phyloP scores from a whole-genome alignment of 2,113 vertebrate species.

The Dinomys branickii region DNA sequence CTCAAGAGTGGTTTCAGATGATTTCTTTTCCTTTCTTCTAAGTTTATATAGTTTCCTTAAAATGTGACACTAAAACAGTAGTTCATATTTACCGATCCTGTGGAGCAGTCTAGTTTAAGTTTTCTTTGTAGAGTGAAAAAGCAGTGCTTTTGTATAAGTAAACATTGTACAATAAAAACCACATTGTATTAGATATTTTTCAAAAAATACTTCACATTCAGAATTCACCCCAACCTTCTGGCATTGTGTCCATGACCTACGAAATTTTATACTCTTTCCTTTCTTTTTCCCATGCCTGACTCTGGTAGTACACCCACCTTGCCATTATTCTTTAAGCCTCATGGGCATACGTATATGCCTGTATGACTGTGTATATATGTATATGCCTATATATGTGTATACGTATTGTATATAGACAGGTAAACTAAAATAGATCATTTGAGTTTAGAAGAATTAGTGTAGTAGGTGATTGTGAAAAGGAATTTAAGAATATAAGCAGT shows the following conservation, averaged over 20 bases:
- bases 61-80: not conserved
- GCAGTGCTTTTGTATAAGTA: conserved; percentile 6
- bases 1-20: not conserved
- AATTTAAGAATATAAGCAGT: conserved; percentile 39
- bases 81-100: not conserved
- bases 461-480: conserved; percentile 30
- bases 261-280: not conserved
- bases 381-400: not conserved
- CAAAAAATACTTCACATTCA: not conserved
- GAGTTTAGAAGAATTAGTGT: conserved; percentile 31
- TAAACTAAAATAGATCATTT: not conserved
- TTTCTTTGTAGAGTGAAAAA: conserved; percentile 35
- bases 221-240: not conserved
- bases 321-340: conserved; percentile 28
- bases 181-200: not conserved
- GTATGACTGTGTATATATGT: not conserved
- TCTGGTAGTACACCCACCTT: not conserved
- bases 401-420: not conserved
- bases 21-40: not conserved
- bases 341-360: not conserved
- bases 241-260: not conserved
- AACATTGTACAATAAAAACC: too few relatives aligned
- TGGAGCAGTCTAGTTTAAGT: conserved; percentile 23
- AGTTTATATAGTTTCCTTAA: not conserved
- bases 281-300: not conserved